These are phyloP conservation scores for Anoplophora glabripennis DNA, from an alignment of 1,140 invertebrate genomes.

Conservation along the genomic window DNA sequence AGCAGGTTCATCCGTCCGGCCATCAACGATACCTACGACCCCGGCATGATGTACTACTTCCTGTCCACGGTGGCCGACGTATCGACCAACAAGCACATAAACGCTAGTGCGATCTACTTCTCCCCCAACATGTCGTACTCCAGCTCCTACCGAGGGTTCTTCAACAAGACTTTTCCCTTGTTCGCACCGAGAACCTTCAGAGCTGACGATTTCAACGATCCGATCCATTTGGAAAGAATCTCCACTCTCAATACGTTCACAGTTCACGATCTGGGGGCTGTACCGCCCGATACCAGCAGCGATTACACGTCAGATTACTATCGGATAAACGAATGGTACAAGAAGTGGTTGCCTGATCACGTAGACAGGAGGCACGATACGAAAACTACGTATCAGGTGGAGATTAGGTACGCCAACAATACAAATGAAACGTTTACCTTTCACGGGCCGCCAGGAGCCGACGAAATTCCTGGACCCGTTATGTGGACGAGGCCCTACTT, in stretches of 20 bases:
- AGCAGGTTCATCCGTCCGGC: constrained; percentile 84
- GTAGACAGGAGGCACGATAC: constrained; percentile 82
- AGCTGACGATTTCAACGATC: constrained; percentile 91
- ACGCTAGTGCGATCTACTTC: constrained; percentile 92
- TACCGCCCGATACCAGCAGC: constrained; percentile 64
- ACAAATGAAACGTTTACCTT: constrained; percentile 95
- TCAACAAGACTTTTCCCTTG: constrained; percentile 90
- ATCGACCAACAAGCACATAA: constrained; percentile 86
- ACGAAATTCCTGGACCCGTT: constrained; percentile 86
- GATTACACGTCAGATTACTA: constrained; percentile 92
- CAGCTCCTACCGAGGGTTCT: constrained; percentile 91
- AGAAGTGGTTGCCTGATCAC: constrained; percentile 83
- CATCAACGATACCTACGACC: constrained; percentile 90
- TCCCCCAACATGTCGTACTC: constrained; percentile 92
- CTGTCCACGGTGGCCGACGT: constrained; percentile 93
- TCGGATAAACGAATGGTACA: constrained; percentile 91
- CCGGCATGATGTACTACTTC: constrained; percentile 98
- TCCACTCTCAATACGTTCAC: constrained; percentile 88
- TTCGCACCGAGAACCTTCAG: constrained; percentile 93
- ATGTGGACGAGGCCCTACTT: constrained; percentile 94
- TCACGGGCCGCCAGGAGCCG: constrained; percentile 86
- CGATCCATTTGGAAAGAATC: constrained; percentile 86
- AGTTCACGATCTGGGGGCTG: constrained; percentile 79
- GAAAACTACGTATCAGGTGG: constrained; percentile 88
- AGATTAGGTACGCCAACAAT: constrained; percentile 68